phyloP scores from a whole-genome alignment of 2,888 invertebrate genomes.

The Lypha dubia region DNA sequence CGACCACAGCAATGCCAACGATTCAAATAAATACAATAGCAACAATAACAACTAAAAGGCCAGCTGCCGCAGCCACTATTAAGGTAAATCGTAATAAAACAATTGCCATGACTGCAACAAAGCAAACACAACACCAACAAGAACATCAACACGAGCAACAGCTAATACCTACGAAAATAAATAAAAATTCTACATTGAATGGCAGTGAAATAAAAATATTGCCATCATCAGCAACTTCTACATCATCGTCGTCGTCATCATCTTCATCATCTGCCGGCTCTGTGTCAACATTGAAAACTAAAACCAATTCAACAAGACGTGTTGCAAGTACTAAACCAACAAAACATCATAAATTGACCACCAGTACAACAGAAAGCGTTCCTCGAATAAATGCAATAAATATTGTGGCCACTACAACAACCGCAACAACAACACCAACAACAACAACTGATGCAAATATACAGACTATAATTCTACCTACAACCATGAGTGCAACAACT shows the following conservation, averaged over 20 bases:
- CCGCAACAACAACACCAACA: slow-evolving; percentile 64
- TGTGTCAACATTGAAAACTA: slow-evolving; percentile 62
- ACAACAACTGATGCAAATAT: slow-evolving; percentile 63
- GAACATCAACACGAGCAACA: slow-evolving; percentile 34
- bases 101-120: slow-evolving; percentile 43
- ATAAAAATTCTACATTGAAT: slow-evolving; percentile 63
- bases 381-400: slow-evolving; percentile 72
- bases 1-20: slow-evolving; percentile 28
- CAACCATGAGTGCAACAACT: slow-evolving; percentile 58
- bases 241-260: slow-evolving; percentile 25
- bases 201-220: slow-evolving; percentile 60
- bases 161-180: slow-evolving; percentile 65
- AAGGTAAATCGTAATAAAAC: slow-evolving; percentile 66
- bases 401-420: slow-evolving; percentile 55
- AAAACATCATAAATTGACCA: slow-evolving; percentile 72
- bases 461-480: slow-evolving; percentile 36
- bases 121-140: slow-evolving; percentile 34
- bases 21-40: slow-evolving; percentile 34
- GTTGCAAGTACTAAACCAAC: slow-evolving; percentile 73
- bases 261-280: slow-evolving; percentile 27
- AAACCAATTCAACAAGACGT: slow-evolving; percentile 70
- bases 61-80: slow-evolving; percentile 37
- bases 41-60: slow-evolving; percentile 55
- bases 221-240: slow-evolving; percentile 49
- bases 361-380: slow-evolving; percentile 60